A percentile compares a stretch with the other conserved stretches of the same genome.
Evolutionary conservation across 2,888 invertebrate species (phyloP).

Genomic region (Sinelater perroti): DNA sequence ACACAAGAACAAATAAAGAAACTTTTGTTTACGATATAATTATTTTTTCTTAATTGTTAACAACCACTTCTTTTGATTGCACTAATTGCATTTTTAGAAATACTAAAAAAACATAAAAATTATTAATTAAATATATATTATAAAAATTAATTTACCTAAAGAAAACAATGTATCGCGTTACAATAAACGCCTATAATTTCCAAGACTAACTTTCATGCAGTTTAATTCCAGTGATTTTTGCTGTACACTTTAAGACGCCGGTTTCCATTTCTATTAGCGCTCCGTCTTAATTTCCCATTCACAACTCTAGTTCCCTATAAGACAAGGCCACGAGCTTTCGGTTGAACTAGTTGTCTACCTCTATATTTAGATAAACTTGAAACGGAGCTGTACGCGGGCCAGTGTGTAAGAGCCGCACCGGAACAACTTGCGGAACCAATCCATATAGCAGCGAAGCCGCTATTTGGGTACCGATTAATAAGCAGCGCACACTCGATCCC

Average conservation of each 20-base stretch:
- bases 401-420: slow-evolving; percentile 38
- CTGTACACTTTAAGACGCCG: neutral
- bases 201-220: no score
- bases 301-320: neutral
- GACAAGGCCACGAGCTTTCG: slow-evolving; percentile 22
- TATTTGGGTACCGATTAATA: slow-evolving; percentile 56
- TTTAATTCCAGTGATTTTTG: no score
- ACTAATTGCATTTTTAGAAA: no score
- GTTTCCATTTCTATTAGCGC: slow-evolving; percentile 11
- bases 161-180: no score
- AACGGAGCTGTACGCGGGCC: slow-evolving; percentile 11
- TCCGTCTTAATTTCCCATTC: neutral
- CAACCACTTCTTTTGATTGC: no score
- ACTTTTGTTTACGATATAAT: no score
- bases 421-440: slow-evolving; percentile 47
- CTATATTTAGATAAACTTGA: slow-evolving; percentile 2
- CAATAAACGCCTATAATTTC: no score
- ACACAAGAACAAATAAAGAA: no score
- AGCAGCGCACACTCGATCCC: slow-evolving; percentile 56
- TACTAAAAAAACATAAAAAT: no score
- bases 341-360: slow-evolving; percentile 13
- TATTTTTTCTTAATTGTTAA: no score
- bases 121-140: no score
- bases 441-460: slow-evolving; percentile 46
- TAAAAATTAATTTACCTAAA: no score